Percentiles rank a stretch among this genome's conserved stretches.
Evolutionary conservation across 2,113 vertebrate species (phyloP).

Genomic region (Argyrosomus japonicus): DNA sequence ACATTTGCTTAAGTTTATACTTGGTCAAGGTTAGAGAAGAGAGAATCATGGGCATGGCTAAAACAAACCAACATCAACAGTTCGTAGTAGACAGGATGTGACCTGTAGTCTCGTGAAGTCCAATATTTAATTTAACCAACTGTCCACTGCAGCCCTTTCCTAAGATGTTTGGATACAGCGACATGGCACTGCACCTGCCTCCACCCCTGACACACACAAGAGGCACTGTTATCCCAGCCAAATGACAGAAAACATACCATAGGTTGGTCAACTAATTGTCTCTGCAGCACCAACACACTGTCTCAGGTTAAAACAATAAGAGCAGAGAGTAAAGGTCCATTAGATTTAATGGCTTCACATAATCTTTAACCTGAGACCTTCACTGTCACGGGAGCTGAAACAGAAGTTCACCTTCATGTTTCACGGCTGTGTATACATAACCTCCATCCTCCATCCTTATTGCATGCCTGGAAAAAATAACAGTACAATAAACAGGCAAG

Average conservation of each 20-base stretch:
- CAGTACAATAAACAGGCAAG: not conserved
- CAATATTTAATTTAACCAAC: not conserved
- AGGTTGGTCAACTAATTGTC: not conserved
- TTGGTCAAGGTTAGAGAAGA: not conserved
- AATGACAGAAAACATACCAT: not conserved
- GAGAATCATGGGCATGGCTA: not conserved
- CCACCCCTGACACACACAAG: not conserved
- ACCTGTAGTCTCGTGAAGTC: not conserved
- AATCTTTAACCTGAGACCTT: constrained; percentile 49
- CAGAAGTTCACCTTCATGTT: constrained; percentile 27
- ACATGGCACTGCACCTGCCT: not conserved
- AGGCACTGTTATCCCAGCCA: not conserved
- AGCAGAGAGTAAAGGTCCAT: constrained; percentile 13
- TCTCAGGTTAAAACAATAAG: constrained; percentile 24
- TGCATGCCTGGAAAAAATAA: not conserved
- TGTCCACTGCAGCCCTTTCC: not conserved
- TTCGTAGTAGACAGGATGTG: not conserved
- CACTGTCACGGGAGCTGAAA: constrained; percentile 18
- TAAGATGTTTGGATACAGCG: not conserved
- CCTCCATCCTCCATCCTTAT: not conserved
- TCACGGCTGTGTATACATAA: constrained; percentile 36
- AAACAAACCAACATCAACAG: not conserved
- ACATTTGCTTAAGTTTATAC: too few species aligned
- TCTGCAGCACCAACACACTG: not conserved
- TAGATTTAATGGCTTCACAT: constrained; percentile 13